Conservation (phyloP, 2,797 vertebrate genomes). For the Neosilurus hyrtlii region DNA sequence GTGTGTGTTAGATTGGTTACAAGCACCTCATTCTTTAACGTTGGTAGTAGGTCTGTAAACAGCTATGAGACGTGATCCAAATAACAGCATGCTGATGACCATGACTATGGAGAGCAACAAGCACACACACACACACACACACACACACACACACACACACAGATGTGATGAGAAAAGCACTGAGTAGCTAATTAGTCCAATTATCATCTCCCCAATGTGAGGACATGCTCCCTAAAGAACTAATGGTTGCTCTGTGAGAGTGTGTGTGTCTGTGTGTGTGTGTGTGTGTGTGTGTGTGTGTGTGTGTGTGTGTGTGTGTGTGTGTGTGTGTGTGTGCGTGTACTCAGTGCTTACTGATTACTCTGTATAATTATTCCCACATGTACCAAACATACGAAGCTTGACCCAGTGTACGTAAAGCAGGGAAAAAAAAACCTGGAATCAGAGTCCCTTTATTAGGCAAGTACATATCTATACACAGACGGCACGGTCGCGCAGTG, state of each 20-base stretch:
- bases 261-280: no score
- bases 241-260: conserved; percentile 70
- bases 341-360: conserved; percentile 73
- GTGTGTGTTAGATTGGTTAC: not conserved
- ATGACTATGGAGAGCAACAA: conserved; percentile 17
- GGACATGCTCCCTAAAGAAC: conserved; percentile 71
- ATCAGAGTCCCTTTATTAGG: no score
- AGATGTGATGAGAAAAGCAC: conserved; percentile 34
- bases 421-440: not conserved
- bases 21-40: conserved; percentile 15
- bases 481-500: no score
- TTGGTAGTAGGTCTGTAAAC: conserved; percentile 57
- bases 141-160: conserved; percentile 26
- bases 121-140: conserved; percentile 24
- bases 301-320: conserved; percentile 60
- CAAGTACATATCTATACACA: no score
- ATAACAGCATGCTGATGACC: conserved; percentile 20
- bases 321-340: conserved; percentile 53
- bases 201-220: conserved; percentile 75
- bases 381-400: conserved; percentile 58
- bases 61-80: conserved; percentile 66
- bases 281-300: conserved; percentile 40
- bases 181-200: conserved; percentile 78
- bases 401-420: conserved; percentile 6
- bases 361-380: conserved; percentile 71